Percentiles rank a stretch among this genome's conserved stretches.
Conservation (phyloP, 2,113 vertebrate species). For the Antechinus stuartii region DNA sequence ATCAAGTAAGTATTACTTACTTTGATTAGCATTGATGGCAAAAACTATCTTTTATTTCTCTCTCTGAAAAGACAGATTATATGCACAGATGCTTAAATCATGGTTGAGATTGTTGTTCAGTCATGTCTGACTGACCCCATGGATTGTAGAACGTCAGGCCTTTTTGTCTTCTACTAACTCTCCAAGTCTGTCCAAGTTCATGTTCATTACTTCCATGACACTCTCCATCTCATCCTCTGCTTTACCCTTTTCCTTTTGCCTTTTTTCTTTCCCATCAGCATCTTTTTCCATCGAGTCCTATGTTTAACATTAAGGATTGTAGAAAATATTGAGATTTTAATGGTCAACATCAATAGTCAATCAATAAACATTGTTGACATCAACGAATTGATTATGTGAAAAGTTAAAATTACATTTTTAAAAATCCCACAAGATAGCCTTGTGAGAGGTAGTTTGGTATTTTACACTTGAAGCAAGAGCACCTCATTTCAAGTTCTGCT, state of each 20-base stretch:
- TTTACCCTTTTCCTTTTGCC: too few relatives aligned
- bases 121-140: background rate
- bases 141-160: background rate
- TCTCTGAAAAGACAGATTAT: background rate
- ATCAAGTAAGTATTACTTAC: slow-evolving; percentile 84
- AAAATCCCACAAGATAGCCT: background rate
- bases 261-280: too few relatives aligned
- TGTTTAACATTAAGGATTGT: background rate
- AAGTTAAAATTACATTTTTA: background rate
- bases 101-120: background rate
- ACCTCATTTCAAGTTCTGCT: background rate
- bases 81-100: background rate
- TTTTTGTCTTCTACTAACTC: background rate
- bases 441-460: background rate
- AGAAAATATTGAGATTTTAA: background rate
- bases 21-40: background rate
- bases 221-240: too few relatives aligned
- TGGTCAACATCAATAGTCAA: background rate
- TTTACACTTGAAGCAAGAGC: background rate
- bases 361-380: too few relatives aligned
- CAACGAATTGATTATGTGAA: background rate
- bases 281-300: too few relatives aligned
- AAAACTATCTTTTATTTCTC: background rate
- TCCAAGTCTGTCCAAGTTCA: too few relatives aligned
- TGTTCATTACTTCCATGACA: too few relatives aligned